These are phyloP conservation scores for Drosophila austrosaltans DNA, from an alignment of 2,888 invertebrate species.

Conservation along the genomic window DNA sequence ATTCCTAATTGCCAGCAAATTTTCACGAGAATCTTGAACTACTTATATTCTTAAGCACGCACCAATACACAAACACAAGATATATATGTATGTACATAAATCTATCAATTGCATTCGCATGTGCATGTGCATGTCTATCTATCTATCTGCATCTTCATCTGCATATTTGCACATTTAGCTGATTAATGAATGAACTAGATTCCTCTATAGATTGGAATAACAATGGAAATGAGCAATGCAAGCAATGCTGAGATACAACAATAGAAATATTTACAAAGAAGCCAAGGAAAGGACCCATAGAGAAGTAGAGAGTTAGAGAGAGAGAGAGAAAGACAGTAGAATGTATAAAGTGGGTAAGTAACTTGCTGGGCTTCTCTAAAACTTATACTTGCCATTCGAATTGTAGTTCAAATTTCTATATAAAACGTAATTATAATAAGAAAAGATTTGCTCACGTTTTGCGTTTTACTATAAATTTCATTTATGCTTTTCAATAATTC, in stretches of 20 bases:
- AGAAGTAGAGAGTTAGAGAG: neutral
- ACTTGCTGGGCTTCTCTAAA: no score
- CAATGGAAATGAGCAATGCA: constrained; percentile 2
- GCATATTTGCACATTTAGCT: neutral
- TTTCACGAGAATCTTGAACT: neutral
- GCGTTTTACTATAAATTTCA: no score
- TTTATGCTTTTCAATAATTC: no score
- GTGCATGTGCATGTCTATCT: neutral
- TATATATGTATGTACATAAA: neutral
- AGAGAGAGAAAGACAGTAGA: neutral
- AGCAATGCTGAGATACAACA: neutral
- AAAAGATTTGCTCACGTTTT: no score
- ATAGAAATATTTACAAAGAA: neutral
- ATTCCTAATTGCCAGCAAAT: neutral
- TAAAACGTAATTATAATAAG: no score
- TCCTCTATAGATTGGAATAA: neutral
- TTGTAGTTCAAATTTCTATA: no score
- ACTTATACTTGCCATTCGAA: no score
- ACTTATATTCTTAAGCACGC: no score
- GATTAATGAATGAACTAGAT: constrained; percentile 11
- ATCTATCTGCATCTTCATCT: neutral
- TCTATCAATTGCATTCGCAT: neutral
- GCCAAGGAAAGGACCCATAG: neutral
- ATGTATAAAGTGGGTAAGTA: neutral
- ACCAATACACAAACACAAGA: neutral